Evolutionary conservation across 64 coral and sea anemone species (phyloP).

Genomic region (Astreopora myriophthalma): DNA sequence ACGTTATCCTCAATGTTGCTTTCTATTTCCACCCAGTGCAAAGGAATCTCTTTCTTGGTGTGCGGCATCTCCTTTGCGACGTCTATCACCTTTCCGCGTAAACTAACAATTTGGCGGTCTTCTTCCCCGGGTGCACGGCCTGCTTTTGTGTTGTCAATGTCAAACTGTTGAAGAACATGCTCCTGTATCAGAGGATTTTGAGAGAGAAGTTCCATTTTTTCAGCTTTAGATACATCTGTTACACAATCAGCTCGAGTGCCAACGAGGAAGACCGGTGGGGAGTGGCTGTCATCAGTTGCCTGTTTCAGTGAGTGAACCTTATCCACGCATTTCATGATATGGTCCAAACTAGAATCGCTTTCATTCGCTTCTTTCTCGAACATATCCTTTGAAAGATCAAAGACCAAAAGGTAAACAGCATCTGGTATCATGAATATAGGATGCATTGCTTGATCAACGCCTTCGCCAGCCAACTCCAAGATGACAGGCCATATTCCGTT

Average conservation of each 20-base stretch:
- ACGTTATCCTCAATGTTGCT: neutral
- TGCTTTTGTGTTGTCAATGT: neutral
- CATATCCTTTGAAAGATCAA: slow-evolving; percentile 11
- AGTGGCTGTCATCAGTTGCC: neutral
- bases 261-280: neutral
- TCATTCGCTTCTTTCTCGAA: neutral
- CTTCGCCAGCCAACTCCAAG: slow-evolving; percentile 11
- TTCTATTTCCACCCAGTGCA: neutral
- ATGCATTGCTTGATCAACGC: neutral
- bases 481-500: neutral
- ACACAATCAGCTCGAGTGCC: slow-evolving; percentile 4
- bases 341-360: neutral
- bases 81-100: neutral
- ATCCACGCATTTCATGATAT: neutral
- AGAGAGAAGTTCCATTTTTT: neutral
- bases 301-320: neutral
- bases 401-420: slow-evolving; percentile 12
- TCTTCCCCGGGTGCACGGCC: neutral
- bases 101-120: neutral
- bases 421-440: slow-evolving; percentile 29
- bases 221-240: neutral
- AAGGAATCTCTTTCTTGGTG: slow-evolving; percentile 13
- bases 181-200: neutral
- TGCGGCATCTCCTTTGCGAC: slow-evolving; percentile 2
- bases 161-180: neutral